A percentile compares a stretch with the other conserved stretches of the same genome.
phyloP scores from a whole-genome alignment of 1,140 invertebrate genomes.

The Idris sp. region DNA sequence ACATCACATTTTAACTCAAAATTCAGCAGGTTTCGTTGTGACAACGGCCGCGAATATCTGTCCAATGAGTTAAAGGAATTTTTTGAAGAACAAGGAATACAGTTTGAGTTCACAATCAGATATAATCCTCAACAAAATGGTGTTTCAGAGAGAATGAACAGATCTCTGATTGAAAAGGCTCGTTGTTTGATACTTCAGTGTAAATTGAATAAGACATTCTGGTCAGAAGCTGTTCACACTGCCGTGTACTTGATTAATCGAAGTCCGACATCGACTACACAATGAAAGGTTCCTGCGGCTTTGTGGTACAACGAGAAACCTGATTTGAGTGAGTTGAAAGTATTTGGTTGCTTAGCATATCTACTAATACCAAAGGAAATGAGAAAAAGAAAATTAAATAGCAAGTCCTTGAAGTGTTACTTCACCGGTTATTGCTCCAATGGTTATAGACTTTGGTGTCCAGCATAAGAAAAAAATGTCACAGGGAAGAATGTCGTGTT shows the following conservation, averaged over 20 bases:
- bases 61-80: constrained; percentile 28
- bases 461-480: constrained; percentile 54
- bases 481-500: constrained; percentile 46
- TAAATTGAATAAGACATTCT: neutral
- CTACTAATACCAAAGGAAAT: constrained; percentile 20
- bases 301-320: constrained; percentile 27
- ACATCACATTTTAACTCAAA: constrained; percentile 20
- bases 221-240: constrained; percentile 3
- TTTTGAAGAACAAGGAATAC: constrained; percentile 29
- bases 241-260: constrained; percentile 14
- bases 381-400: constrained; percentile 38
- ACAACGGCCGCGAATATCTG: constrained; percentile 53
- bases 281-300: constrained; percentile 17
- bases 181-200: constrained; percentile 5
- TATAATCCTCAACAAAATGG: neutral
- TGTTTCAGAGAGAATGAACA: neutral
- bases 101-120: constrained; percentile 49
- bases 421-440: constrained; percentile 55
- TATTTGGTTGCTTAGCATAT: constrained; percentile 48
- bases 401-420: constrained; percentile 15
- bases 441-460: constrained; percentile 54
- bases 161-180: neutral
- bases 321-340: constrained; percentile 21
- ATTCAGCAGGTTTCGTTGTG: constrained; percentile 32
- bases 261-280: constrained; percentile 22